Percentiles rank a stretch among this genome's conserved stretches.
Conservation (phyloP, 1,140 invertebrate genomes). For the Aphelenchoides avenae region DNA sequence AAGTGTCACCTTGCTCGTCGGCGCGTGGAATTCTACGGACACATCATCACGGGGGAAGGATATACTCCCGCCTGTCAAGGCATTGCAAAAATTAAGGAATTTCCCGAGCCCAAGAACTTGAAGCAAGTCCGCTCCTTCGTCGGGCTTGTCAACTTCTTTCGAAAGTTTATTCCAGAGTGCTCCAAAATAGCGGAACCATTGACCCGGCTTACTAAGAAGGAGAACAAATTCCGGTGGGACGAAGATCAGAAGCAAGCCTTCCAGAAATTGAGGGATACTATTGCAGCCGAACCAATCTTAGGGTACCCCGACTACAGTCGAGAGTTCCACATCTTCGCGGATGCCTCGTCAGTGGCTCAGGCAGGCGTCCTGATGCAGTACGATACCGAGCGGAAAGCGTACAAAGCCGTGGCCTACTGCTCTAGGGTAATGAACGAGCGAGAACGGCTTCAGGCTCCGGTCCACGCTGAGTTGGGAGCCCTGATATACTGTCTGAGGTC, state of each 20-base stretch:
- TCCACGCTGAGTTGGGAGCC: constrained; percentile 18
- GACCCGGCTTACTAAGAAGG: no score
- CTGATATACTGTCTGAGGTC: constrained; percentile 9
- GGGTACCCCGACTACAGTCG: constrained; percentile 1
- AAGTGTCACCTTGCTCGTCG: neutral
- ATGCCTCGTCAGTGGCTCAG: constrained; percentile 5
- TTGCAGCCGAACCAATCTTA: constrained; percentile 1
- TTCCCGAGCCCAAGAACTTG: no score
- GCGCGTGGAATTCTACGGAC: constrained; percentile 4
- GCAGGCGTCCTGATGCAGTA: constrained; percentile 4
- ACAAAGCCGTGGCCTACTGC: constrained; percentile 20
- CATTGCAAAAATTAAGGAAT: constrained; percentile 12
- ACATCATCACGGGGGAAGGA: neutral
- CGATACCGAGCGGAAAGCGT: neutral
- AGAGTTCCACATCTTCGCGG: neutral
- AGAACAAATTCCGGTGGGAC: constrained; percentile 1
- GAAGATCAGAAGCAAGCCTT: constrained; percentile 2
- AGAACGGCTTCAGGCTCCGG: constrained; percentile 7
- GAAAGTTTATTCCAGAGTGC: constrained; percentile 11
- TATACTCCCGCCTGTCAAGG: constrained; percentile 1
- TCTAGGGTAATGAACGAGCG: neutral
- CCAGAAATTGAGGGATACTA: neutral
- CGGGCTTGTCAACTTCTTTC: constrained; percentile 3
- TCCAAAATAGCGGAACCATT: neutral
- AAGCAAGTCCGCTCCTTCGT: constrained; percentile 3